Evolutionary conservation across 2,797 vertebrate genomes (phyloP).

Genomic region (Pachyuromys duprasi): DNA sequence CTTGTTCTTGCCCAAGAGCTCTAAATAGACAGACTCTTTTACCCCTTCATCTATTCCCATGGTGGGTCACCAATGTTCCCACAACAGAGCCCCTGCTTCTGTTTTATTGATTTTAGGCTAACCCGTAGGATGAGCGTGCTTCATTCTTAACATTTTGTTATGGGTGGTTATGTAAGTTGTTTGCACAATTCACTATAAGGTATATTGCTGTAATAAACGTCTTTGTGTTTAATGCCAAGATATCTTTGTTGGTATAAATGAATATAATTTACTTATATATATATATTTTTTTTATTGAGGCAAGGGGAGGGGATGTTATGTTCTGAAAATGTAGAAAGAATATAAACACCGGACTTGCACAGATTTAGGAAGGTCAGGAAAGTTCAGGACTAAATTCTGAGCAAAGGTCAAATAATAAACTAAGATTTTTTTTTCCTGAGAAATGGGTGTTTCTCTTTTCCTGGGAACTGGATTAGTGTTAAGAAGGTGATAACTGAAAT

Average conservation of each 20-base stretch:
- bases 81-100: neutral
- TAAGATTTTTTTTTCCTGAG: neutral
- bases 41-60: neutral
- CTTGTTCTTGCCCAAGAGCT: neutral
- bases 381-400: neutral
- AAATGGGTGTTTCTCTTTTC: neutral
- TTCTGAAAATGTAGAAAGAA: constrained; percentile 5
- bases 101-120: neutral
- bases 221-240: constrained; percentile 47
- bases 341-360: neutral
- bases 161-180: neutral
- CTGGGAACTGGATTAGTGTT: neutral
- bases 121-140: neutral
- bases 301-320: neutral
- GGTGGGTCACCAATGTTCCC: neutral
- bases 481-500: neutral
- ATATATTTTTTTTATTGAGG: neutral
- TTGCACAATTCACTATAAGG: neutral
- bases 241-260: neutral
- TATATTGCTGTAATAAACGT: constrained; percentile 29
- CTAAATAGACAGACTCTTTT: neutral
- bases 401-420: neutral
- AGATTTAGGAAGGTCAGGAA: neutral
- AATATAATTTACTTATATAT: neutral
- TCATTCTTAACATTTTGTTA: neutral